Conservation (phyloP, 2,113 vertebrate genomes). For the Hippoglossus stenolepis region DNA sequence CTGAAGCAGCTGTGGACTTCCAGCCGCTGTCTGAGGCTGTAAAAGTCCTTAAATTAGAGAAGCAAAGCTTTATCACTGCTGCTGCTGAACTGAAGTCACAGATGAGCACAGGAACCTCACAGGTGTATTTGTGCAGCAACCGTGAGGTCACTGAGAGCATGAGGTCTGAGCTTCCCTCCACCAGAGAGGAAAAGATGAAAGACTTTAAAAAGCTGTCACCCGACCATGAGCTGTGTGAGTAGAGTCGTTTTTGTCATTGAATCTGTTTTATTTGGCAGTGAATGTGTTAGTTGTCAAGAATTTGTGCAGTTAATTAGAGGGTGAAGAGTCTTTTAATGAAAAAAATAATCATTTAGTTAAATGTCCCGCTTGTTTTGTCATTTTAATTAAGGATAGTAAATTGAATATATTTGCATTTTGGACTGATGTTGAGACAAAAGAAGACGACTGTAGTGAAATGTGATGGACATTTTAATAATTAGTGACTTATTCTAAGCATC, state of each 20-base stretch:
- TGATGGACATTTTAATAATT: no score
- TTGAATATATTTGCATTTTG: no score
- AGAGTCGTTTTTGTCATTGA: neutral
- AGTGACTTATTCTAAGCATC: no score
- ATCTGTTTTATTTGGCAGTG: neutral
- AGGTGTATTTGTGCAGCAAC: slow-evolving; percentile 7
- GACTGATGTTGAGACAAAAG: no score
- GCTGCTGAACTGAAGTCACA: slow-evolving; percentile 13
- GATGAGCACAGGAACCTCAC: neutral
- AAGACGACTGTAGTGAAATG: no score
- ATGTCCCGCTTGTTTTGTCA: no score
- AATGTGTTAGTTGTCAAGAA: neutral
- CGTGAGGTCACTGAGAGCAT: slow-evolving; percentile 60
- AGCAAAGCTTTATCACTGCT: neutral
- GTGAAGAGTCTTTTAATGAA: neutral
- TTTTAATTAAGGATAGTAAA: no score
- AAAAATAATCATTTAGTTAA: neutral
- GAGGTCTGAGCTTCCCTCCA: slow-evolving; percentile 1
- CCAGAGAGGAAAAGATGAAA: slow-evolving; percentile 28
- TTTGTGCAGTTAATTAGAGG: no score
- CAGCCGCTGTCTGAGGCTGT: slow-evolving; percentile 67
- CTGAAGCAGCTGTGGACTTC: slow-evolving; percentile 32
- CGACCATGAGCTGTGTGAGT: slow-evolving; percentile 66
- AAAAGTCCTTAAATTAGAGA: slow-evolving; percentile 22
- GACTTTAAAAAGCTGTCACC: slow-evolving; percentile 64